Evolutionary conservation across 2,888 invertebrate species (phyloP).

Genomic region (Liposcelis brunnea): DNA sequence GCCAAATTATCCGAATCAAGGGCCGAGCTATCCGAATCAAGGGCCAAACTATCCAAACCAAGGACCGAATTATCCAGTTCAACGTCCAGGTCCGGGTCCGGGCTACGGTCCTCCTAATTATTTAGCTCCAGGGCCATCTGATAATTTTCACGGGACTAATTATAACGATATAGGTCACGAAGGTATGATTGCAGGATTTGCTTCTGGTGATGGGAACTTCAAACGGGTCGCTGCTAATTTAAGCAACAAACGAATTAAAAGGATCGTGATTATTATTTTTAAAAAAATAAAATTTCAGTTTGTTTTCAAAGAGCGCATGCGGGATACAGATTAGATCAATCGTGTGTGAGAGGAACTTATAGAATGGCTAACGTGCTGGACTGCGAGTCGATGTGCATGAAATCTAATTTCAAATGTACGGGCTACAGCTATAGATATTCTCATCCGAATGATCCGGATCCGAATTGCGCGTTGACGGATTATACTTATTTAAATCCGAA

Average conservation of each 20-base stretch:
- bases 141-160: not conserved
- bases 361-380: not conserved
- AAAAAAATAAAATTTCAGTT: not conserved
- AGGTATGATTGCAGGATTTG: no score
- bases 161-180: no score
- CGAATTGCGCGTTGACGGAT: slow-evolving; percentile 5
- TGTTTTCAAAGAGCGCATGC: slow-evolving; percentile 1
- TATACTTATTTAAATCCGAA: not conserved
- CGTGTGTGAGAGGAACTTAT: not conserved
- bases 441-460: not conserved
- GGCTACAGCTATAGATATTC: slow-evolving; percentile 1
- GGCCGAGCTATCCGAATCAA: not conserved
- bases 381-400: slow-evolving; percentile 2
- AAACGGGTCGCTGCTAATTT: no score
- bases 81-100: no score
- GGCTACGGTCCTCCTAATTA: not conserved
- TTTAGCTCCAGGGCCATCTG: not conserved
- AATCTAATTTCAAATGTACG: not conserved
- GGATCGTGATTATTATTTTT: no score
- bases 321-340: not conserved
- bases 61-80: not conserved
- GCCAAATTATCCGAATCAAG: no score
- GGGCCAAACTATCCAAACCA: not conserved
- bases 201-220: no score
- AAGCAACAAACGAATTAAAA: no score